Evolutionary conservation across 1,140 invertebrate species (phyloP).

Genomic region (Pygmarrhopalites habei): DNA sequence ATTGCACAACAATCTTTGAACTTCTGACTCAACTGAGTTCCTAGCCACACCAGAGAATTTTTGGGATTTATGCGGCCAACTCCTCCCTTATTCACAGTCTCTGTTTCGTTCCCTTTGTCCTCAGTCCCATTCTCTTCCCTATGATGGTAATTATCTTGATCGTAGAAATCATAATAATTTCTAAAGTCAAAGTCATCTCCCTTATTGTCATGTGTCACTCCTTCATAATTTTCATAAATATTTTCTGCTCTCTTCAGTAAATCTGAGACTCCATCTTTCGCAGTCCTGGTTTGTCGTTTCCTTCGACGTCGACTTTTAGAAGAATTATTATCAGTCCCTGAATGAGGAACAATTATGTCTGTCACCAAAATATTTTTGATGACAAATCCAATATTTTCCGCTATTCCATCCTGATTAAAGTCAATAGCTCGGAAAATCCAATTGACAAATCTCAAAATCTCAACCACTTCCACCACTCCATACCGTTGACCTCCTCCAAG

Average conservation of each 20-base stretch:
- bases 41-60: neutral
- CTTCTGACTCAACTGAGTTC: neutral
- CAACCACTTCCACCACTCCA: conserved; percentile 10
- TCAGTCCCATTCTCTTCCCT: neutral
- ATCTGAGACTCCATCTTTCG: neutral
- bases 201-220: no score
- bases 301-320: neutral
- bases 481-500: conserved; percentile 2
- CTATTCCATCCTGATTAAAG: conserved; percentile 21
- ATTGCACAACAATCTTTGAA: conserved; percentile 14
- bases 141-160: neutral
- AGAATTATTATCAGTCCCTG: neutral
- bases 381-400: conserved; percentile 18
- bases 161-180: no score
- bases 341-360: neutral
- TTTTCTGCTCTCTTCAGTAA: neutral
- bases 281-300: neutral
- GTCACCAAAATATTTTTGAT: conserved; percentile 2
- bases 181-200: no score
- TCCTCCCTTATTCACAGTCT: no score
- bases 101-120: neutral
- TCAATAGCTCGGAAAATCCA: conserved; percentile 15
- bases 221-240: neutral
- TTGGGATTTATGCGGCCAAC: neutral
- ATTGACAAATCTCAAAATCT: conserved; percentile 10